These are phyloP conservation scores for Lucilia sericata DNA, from an alignment of 1,140 invertebrate species.

Conservation along the genomic window DNA sequence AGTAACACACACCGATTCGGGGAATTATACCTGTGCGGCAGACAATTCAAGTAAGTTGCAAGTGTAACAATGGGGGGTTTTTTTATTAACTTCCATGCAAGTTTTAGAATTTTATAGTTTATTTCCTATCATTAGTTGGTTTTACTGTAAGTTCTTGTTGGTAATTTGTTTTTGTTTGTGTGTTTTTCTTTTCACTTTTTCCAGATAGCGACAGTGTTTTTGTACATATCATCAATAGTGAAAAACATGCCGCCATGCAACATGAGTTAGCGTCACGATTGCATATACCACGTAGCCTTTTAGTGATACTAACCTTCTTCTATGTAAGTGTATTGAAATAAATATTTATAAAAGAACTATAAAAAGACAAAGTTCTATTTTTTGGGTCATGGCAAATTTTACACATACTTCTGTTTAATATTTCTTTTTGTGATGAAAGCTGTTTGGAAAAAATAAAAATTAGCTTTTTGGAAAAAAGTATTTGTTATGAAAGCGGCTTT, in stretches of 20 bases:
- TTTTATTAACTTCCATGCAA: too few species aligned
- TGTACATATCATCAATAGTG: slow-evolving; percentile 72
- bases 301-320: slow-evolving; percentile 56
- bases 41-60: slow-evolving; percentile 71
- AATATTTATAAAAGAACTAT: too few species aligned
- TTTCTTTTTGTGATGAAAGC: too few species aligned
- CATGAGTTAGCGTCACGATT: slow-evolving; percentile 64
- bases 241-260: slow-evolving; percentile 76
- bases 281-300: slow-evolving; percentile 55
- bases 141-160: not conserved
- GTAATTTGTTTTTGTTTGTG: not conserved
- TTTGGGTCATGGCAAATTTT: too few species aligned
- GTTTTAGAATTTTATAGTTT: not conserved
- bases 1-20: slow-evolving; percentile 81
- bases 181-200: slow-evolving; percentile 19
- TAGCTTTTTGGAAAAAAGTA: too few species aligned
- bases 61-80: too few species aligned
- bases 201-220: slow-evolving; percentile 70
- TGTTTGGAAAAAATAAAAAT: too few species aligned
- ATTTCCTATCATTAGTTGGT: not conserved
- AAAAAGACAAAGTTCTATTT: too few species aligned
- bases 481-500: too few species aligned
- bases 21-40: slow-evolving; percentile 89
- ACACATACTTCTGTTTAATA: too few species aligned
- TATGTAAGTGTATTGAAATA: slow-evolving; percentile 41